Percentiles rank a stretch among this genome's conserved stretches.
These are phyloP conservation scores for Euzetes globulus DNA, from an alignment of 2,888 invertebrate genomes.

Conservation along the genomic window DNA sequence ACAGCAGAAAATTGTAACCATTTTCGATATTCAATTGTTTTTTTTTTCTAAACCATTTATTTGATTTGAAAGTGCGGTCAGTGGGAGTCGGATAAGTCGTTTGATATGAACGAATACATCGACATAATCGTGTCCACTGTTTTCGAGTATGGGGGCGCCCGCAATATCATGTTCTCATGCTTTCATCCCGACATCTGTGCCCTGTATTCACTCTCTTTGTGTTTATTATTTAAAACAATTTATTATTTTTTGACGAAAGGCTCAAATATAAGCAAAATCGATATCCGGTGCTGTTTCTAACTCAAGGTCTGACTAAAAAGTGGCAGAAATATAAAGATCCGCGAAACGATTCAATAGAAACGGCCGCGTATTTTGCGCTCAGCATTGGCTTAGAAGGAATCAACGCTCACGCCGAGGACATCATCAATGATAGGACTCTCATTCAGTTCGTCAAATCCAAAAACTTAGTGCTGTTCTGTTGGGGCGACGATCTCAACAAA, in stretches of 20 bases:
- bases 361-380: slow-evolving; percentile 72
- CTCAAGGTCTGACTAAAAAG: slow-evolving; percentile 62
- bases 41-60: slow-evolving; percentile 8
- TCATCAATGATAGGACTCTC: slow-evolving; percentile 68
- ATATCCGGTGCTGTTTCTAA: slow-evolving; percentile 91
- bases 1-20: slow-evolving; percentile 63
- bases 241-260: slow-evolving; percentile 49
- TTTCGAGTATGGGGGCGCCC: slow-evolving; percentile 64
- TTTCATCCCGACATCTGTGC: slow-evolving; percentile 95
- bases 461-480: slow-evolving; percentile 84
- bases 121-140: slow-evolving; percentile 79
- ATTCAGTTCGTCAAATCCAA: slow-evolving; percentile 68
- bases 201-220: slow-evolving; percentile 56
- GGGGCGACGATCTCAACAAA: slow-evolving; percentile 94
- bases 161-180: slow-evolving; percentile 84
- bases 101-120: slow-evolving; percentile 82
- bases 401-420: slow-evolving; percentile 83
- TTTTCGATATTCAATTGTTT: not conserved
- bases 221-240: not conserved
- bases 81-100: slow-evolving; percentile 74
- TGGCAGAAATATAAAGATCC: slow-evolving; percentile 79
- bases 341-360: slow-evolving; percentile 68
- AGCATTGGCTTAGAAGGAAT: slow-evolving; percentile 60
- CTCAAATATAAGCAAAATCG: slow-evolving; percentile 88
- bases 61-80: slow-evolving; percentile 60